A percentile compares a stretch with the other conserved stretches of the same genome.
phyloP scores from a whole-genome alignment of 1,140 invertebrate species.

The Drosophila ercepeae region DNA sequence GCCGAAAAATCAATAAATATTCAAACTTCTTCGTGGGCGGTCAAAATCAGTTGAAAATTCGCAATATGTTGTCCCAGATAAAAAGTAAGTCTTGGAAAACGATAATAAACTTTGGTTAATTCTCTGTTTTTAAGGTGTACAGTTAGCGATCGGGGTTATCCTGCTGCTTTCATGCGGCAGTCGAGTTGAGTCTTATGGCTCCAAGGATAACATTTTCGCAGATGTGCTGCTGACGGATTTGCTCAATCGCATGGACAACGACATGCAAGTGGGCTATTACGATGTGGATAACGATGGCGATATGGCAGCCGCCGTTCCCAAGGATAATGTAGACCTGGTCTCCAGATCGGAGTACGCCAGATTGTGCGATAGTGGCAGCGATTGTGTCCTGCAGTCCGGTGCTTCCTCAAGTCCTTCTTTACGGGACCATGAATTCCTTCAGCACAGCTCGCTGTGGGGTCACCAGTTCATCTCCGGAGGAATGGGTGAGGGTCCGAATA shows the following conservation, averaged over 20 bases:
- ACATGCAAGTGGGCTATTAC: constrained; percentile 87
- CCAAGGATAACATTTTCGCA: constrained; percentile 84
- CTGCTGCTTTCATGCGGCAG: constrained; percentile 23
- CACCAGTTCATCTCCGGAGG: constrained; percentile 92
- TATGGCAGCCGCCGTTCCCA: constrained; percentile 64
- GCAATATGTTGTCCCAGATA: constrained; percentile 61
- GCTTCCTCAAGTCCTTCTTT: constrained; percentile 88
- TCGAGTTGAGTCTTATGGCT: constrained; percentile 45
- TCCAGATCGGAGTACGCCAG: constrained; percentile 85
- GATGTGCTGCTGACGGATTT: constrained; percentile 88
- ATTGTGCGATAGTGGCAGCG: constrained; percentile 71
- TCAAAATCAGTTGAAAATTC: constrained; percentile 34
- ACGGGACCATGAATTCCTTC: constrained; percentile 94
- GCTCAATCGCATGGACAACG: constrained; percentile 89
- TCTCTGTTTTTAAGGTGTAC: constrained; percentile 22
- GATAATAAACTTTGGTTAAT: not conserved
- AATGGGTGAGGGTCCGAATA: constrained; percentile 88
- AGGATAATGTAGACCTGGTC: constrained; percentile 84
- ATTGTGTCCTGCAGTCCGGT: constrained; percentile 51
- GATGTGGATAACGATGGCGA: constrained; percentile 84
- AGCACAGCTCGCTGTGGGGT: constrained; percentile 94
- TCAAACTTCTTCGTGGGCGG: constrained; percentile 40
- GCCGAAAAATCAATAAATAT: constrained; percentile 66
- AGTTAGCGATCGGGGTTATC: constrained; percentile 31
- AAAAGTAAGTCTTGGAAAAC: constrained; percentile 27